A percentile compares a stretch with the other conserved stretches of the same genome.
Evolutionary conservation across 2,797 vertebrate genomes (phyloP).

Genomic region (Falco cherrug): DNA sequence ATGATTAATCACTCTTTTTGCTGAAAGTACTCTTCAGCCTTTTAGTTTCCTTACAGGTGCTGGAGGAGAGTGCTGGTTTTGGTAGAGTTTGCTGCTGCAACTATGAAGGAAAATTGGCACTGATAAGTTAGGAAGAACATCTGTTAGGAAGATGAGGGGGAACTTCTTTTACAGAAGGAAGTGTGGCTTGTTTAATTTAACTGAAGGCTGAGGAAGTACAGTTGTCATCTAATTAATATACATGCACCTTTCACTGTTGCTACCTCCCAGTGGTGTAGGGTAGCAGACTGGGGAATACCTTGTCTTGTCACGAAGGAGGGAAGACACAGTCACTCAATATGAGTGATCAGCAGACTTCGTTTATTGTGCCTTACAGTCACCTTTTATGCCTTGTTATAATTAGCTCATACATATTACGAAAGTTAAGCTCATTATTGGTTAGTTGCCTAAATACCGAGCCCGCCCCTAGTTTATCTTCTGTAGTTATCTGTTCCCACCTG

Average conservation of each 20-base stretch:
- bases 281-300: not conserved
- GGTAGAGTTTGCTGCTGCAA: not conserved
- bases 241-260: not conserved
- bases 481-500: no score
- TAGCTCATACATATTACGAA: no score
- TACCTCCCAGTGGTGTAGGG: not conserved
- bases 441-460: no score
- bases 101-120: not conserved
- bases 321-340: no score
- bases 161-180: not conserved
- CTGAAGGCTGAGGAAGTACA: not conserved
- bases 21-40: not conserved
- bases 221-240: not conserved
- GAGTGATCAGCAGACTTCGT: no score
- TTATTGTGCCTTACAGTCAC: no score
- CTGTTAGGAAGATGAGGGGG: not conserved
- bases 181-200: not conserved
- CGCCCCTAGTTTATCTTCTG: no score
- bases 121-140: not conserved
- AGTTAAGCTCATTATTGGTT: no score
- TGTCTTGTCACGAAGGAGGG: no score
- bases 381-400: no score
- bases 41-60: not conserved
- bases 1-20: not conserved
- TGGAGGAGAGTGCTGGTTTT: not conserved